Evolutionary conservation across 53 echinoderm and acorn worm species (phyloP), one percentile per base, ranked within the genome.

Genomic region (Paracentrotus lividus): DNA sequence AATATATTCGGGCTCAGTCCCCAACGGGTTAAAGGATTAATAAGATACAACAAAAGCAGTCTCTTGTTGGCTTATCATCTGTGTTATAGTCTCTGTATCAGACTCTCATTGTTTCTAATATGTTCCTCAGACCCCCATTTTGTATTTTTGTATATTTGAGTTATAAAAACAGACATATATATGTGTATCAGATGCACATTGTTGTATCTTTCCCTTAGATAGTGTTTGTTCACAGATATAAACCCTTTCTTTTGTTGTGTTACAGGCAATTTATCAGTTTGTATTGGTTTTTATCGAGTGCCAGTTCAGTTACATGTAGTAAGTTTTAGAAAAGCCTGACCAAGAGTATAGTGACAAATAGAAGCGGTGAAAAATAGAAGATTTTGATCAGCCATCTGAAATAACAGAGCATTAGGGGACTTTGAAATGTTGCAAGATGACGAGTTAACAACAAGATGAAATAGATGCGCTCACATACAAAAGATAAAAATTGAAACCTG

Each of bases 191-290:
- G 32, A 66, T n/a, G n/a, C 66, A 66, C 66, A 18, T 18, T 66
- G 72, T 38, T 36, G 38, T 72, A 38, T 72, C 38, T 38, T n/a
- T 34, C 36, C 38, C 38, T 72, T 34, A 14, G 5, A 38, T 4
- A 72, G 38, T 20, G 29, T 72, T 72, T 20, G 18, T 38, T 4
- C 72, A 72, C 36, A 15, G 18, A 31, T 8, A 32, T 66, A 52
- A 57, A 57, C n/a, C n/a, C n/a, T n/a, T 72, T 72, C 15, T 72
- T 72, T 72, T 38, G 38, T 72, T 36, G 16, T 72, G 72, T 72
- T 72, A 27, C 38, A 72, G 29, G 72, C 38, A 15, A 72, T 72
- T 8, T 64, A 29, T 64, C 29, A 7, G 64, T 64, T 64, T 64
- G 10, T 10, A 64, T 72, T 72, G 38, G 38, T 38, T 72, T 36